Percentiles rank a stretch among this genome's conserved stretches.
phyloP scores from a whole-genome alignment of 2,888 invertebrate genomes.

The Tipula helvola region DNA sequence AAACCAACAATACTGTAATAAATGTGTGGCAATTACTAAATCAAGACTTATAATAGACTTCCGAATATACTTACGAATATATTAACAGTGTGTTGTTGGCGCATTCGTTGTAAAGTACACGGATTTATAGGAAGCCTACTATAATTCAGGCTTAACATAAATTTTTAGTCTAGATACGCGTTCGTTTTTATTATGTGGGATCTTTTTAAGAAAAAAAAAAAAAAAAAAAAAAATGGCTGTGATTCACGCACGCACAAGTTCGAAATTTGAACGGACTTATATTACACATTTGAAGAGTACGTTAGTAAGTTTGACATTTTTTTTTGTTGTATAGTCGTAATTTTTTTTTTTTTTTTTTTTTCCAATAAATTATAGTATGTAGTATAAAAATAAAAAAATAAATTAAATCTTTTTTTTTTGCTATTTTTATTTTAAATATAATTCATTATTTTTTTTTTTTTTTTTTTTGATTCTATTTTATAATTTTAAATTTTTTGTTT shows the following conservation, averaged over 20 bases:
- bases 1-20: not conserved
- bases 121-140: too few relatives aligned
- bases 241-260: not conserved
- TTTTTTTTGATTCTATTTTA: not conserved
- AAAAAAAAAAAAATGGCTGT: not conserved
- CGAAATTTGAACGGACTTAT: not conserved
- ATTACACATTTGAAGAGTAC: not conserved
- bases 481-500: not conserved
- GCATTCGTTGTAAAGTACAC: too few relatives aligned
- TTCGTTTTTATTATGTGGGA: not conserved
- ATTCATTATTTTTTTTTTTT: not conserved
- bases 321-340: not conserved
- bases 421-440: constrained; percentile 4
- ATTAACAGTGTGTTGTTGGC: too few relatives aligned
- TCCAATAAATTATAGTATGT: not conserved
- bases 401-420: not conserved
- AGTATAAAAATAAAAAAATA: not conserved
- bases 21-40: not conserved
- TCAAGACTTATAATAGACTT: not conserved
- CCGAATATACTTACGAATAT: too few relatives aligned
- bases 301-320: not conserved
- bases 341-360: not conserved
- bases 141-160: too few relatives aligned
- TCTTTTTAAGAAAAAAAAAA: not conserved
- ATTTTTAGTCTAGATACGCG: too few relatives aligned